Conservation (phyloP, 2,888 invertebrate species). For the Caenorhabditis sp. region DNA sequence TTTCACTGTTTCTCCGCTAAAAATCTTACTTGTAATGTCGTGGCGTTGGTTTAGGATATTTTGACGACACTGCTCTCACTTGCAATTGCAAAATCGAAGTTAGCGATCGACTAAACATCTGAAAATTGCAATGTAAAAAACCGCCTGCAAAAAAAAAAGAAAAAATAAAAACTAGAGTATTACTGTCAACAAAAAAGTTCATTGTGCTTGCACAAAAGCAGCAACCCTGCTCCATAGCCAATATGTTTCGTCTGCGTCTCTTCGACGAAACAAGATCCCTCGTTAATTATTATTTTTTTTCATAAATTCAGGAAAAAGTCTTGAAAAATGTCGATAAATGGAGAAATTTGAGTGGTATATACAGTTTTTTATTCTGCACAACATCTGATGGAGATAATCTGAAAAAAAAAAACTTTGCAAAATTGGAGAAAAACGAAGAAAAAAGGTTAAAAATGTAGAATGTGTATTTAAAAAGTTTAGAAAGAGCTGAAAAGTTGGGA, state of each 20-base stretch:
- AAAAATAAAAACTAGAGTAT: background rate
- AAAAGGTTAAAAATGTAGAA: too few relatives aligned
- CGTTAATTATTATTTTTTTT: background rate
- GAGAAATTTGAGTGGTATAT: too few relatives aligned
- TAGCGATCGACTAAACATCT: conserved; percentile 27
- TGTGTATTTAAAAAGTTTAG: too few relatives aligned
- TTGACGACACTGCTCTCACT: conserved; percentile 59
- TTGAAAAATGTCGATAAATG: too few relatives aligned
- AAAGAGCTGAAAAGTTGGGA: too few relatives aligned
- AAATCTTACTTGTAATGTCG: conserved; percentile 54
- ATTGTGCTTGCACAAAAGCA: background rate
- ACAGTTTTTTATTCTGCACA: too few relatives aligned
- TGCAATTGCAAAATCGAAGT: conserved; percentile 17
- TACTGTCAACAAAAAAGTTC: background rate
- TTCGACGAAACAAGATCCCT: background rate
- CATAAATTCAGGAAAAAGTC: background rate
- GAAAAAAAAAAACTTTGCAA: too few relatives aligned
- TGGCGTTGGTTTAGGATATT: conserved; percentile 63
- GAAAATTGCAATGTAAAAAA: background rate
- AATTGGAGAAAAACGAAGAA: too few relatives aligned
- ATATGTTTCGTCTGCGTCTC: background rate
- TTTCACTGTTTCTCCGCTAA: background rate
- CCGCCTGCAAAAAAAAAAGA: background rate
- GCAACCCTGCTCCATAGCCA: background rate
- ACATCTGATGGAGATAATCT: too few relatives aligned